Conservation (phyloP, 2,888 invertebrate species). For the Pyrocoelia pectoralis region DNA sequence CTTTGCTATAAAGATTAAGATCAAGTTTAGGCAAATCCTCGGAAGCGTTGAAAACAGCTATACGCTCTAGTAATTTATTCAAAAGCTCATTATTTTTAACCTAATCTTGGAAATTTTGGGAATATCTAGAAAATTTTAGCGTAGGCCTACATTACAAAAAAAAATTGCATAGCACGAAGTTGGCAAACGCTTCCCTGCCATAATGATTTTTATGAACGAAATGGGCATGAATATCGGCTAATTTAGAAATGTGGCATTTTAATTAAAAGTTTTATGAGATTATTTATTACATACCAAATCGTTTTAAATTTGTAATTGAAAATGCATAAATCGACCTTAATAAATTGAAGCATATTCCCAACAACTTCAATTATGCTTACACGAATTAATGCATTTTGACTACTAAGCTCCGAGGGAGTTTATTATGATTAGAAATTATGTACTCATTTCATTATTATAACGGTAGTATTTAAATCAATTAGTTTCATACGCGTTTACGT, state of each 20-base stretch:
- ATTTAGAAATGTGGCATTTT: conserved; percentile 1
- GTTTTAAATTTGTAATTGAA: neutral
- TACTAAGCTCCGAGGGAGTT: too few relatives aligned
- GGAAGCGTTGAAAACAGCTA: conserved; percentile 8
- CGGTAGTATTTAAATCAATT: too few relatives aligned
- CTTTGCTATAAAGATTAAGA: conserved; percentile 24
- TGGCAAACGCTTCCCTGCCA: too few relatives aligned
- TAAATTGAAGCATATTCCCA: neutral
- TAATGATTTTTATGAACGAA: neutral
- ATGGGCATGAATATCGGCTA: neutral
- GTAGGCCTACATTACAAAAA: too few relatives aligned
- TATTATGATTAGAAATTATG: too few relatives aligned
- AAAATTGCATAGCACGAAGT: too few relatives aligned
- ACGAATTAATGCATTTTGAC: neutral
- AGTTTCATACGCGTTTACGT: too few relatives aligned
- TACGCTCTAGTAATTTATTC: conserved; percentile 28
- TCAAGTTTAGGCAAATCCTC: conserved; percentile 23
- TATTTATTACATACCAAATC: neutral
- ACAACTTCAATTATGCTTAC: neutral
- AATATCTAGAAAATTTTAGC: too few relatives aligned
- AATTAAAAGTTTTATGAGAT: neutral
- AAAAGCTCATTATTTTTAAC: conserved; percentile 22
- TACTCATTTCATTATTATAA: too few relatives aligned
- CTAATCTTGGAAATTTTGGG: conserved; percentile 10
- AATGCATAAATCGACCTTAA: neutral